phyloP scores from a whole-genome alignment of 2,888 invertebrate genomes.

The Poecilobothrus nobilitatus region DNA sequence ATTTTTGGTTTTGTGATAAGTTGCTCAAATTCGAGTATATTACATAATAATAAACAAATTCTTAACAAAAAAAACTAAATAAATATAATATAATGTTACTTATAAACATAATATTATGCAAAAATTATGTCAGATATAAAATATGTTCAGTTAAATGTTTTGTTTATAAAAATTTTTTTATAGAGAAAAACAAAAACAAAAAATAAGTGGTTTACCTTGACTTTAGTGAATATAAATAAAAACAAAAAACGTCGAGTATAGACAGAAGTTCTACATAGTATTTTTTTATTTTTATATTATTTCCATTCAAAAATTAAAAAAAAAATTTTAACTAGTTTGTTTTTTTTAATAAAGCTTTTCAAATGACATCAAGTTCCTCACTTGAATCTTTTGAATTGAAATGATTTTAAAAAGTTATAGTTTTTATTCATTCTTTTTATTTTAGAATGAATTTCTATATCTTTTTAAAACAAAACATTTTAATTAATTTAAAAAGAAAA shows the following conservation, averaged over 20 bases:
- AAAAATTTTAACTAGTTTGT: not conserved
- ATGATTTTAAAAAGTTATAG: too few relatives aligned
- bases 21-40: too few relatives aligned
- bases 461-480: too few relatives aligned
- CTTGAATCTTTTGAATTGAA: not conserved
- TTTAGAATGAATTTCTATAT: too few relatives aligned
- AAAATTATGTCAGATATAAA: not conserved
- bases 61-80: not conserved
- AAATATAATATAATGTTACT: not conserved
- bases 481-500: too few relatives aligned
- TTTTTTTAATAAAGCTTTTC: not conserved
- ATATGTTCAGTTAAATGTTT: not conserved
- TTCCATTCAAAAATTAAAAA: not conserved
- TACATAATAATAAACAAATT: too few relatives aligned
- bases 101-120: constrained; percentile 2
- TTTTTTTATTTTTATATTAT: not conserved
- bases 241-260: not conserved
- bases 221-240: not conserved
- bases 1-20: too few relatives aligned
- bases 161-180: not conserved
- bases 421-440: too few relatives aligned
- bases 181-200: not conserved
- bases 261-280: constrained; percentile 4
- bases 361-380: not conserved
- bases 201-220: not conserved